Conservation (phyloP, 2,888 invertebrate genomes). For the Neoscelio sp. region DNA sequence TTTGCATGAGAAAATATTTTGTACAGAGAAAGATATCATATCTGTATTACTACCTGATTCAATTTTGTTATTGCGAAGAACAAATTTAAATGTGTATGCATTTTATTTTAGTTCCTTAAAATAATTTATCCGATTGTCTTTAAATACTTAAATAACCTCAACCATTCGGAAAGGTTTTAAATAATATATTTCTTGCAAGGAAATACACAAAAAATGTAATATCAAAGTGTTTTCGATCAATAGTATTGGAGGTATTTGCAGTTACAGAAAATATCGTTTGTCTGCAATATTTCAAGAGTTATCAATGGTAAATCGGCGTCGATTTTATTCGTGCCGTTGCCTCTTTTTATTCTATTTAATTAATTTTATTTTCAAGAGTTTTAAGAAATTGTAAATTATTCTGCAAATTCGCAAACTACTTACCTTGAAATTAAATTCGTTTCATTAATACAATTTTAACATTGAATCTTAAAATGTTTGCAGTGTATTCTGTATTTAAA, state of each 20-base stretch:
- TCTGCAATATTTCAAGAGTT: not conserved
- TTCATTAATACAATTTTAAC: constrained; percentile 4
- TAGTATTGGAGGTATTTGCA: constrained; percentile 4
- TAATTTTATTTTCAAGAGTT: constrained; percentile 6
- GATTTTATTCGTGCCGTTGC: not conserved
- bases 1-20: too few species aligned
- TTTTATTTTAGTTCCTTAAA: not conserved
- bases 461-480: too few species aligned
- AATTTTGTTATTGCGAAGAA: too few species aligned
- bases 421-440: constrained; percentile 19
- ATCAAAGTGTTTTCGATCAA: constrained; percentile 10
- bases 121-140: not conserved
- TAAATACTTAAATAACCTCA: not conserved
- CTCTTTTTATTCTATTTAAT: not conserved
- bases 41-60: too few species aligned
- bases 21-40: too few species aligned
- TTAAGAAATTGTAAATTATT: constrained; percentile 20
- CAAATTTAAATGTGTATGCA: not conserved
- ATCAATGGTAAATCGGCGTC: constrained; percentile 3
- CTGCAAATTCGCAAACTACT: not conserved
- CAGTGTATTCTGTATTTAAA: too few species aligned
- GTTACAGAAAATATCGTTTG: constrained; percentile 11
- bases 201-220: not conserved
- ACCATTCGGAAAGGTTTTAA: not conserved
- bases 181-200: not conserved